Percentiles rank a stretch among this genome's conserved stretches.
Evolutionary conservation across 1,140 invertebrate genomes (phyloP).

Genomic region (Globodera rostochiensis): DNA sequence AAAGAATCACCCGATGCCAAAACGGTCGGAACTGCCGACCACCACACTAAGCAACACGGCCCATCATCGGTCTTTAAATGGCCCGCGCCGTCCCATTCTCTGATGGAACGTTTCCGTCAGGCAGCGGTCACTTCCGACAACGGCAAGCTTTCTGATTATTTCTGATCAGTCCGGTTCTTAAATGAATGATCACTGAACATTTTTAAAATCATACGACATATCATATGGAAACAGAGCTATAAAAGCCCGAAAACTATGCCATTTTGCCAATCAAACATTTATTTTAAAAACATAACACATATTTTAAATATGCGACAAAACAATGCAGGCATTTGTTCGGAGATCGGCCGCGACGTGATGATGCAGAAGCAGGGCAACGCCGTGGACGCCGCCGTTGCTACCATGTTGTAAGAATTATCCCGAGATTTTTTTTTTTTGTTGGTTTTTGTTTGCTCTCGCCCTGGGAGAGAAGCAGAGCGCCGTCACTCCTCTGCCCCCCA

Average conservation of each 20-base stretch:
- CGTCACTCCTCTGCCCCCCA: too few relatives aligned
- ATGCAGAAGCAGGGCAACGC: constrained; percentile 76
- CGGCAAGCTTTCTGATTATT: constrained; percentile 24
- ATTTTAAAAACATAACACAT: too few relatives aligned
- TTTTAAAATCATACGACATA: too few relatives aligned
- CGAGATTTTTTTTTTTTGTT: too few relatives aligned
- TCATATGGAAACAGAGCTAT: too few relatives aligned
- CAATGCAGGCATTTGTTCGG: constrained; percentile 9
- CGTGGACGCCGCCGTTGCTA: constrained; percentile 82
- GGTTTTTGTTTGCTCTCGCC: too few relatives aligned
- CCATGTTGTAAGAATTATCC: constrained; percentile 70
- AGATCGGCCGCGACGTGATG: constrained; percentile 56
- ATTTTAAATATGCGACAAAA: too few relatives aligned
- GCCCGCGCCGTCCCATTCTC: constrained; percentile 45
- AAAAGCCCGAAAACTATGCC: too few relatives aligned
- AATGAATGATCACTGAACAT: too few relatives aligned
- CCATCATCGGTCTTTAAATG: constrained; percentile 40
- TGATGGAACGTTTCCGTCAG: constrained; percentile 53
- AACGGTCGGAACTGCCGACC: not conserved
- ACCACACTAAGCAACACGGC: not conserved
- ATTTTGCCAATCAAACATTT: too few relatives aligned
- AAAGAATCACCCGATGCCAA: not conserved
- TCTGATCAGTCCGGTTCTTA: too few relatives aligned
- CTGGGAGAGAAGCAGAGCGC: too few relatives aligned
- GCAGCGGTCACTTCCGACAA: constrained; percentile 61